Evolutionary conservation across 1,140 invertebrate genomes (phyloP), one percentile per base, ranked within the genome.

Genomic region (Solenopsis invicta): DNA sequence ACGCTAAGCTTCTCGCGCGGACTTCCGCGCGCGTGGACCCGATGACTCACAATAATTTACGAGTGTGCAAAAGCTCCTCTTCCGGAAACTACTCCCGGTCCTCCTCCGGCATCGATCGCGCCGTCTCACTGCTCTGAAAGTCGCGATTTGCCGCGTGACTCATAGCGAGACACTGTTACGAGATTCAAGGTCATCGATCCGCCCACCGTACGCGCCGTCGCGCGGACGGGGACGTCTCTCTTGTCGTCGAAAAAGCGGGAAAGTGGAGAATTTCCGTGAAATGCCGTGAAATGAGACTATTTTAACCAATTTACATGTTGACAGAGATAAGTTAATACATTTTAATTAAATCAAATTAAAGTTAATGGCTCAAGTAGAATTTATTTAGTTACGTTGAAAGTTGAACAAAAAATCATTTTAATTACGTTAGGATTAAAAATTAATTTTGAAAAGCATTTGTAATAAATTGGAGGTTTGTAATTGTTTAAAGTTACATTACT

Each of bases 171-270:
- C 59, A 61, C 81, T 85, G 76, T 74, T 54, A 29, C 88, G 54
- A 89, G 85, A 90, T 90, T 76, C 89, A 89, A 91, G 89, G 87
- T 88, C 87, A 85, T 80, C 86, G 72, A 78, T 90, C 85, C 76
- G 88, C 89, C 87, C 89, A 90, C 87, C 37, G 12, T 75, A 62
- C 72, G 45, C 37, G 59, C 12, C 50, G 18, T 41, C 86, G 45
- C 24, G 16, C 37, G 21, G 21, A 29, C 52, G 48, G 29, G 29
- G 48, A 16, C 29, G 6, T 64, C 59, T 62, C 56, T 21, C 56
- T 50, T 48, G 41, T 71, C 29, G 34, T 54, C 0, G 10, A 29
- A 21, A 87, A 87, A 62, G 34, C 12, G 16, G 37, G 34, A 86
- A 69, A 52, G 16, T 34, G 2, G 3, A 16, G n/a, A 64, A 66